phyloP scores from a whole-genome alignment of 1,140 invertebrate genomes.

The Branchinecta lynchi region DNA sequence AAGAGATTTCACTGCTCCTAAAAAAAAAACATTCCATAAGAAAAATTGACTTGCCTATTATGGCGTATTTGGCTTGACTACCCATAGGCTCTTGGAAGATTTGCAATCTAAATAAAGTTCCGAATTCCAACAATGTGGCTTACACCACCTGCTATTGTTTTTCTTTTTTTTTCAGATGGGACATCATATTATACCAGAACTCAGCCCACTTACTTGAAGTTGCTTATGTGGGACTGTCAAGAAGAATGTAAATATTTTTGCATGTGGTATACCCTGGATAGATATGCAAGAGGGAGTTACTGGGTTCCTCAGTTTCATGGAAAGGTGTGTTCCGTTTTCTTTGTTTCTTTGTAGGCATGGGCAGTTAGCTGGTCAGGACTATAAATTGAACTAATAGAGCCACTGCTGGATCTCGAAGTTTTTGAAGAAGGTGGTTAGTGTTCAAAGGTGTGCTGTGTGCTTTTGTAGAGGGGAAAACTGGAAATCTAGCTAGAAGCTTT shows the following conservation, averaged over 20 bases:
- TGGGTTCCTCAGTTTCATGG: conserved; percentile 1
- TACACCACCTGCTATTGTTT: neutral
- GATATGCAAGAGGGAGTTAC: neutral
- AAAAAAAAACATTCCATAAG: neutral
- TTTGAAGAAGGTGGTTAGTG: too few relatives aligned
- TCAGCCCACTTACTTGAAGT: neutral
- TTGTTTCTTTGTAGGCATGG: too few relatives aligned
- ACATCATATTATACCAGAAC: neutral
- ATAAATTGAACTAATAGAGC: too few relatives aligned
- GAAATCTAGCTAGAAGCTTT: too few relatives aligned
- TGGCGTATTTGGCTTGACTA: neutral
- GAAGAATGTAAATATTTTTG: conserved; percentile 4
- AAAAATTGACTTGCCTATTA: neutral
- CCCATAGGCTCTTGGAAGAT: neutral
- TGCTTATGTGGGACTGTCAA: neutral
- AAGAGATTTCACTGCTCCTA: neutral
- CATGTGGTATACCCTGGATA: conserved; percentile 1
- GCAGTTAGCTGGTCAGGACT: too few relatives aligned
- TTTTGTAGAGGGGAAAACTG: too few relatives aligned
- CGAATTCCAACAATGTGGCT: neutral
- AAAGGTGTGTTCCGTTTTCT: neutral
- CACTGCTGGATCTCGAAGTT: too few relatives aligned
- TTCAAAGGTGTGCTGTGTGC: too few relatives aligned
- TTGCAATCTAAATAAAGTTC: neutral
- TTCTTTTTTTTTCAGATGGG: neutral